phyloP scores from a whole-genome alignment of 2,888 invertebrate species.

The Invenusta paracnida region DNA sequence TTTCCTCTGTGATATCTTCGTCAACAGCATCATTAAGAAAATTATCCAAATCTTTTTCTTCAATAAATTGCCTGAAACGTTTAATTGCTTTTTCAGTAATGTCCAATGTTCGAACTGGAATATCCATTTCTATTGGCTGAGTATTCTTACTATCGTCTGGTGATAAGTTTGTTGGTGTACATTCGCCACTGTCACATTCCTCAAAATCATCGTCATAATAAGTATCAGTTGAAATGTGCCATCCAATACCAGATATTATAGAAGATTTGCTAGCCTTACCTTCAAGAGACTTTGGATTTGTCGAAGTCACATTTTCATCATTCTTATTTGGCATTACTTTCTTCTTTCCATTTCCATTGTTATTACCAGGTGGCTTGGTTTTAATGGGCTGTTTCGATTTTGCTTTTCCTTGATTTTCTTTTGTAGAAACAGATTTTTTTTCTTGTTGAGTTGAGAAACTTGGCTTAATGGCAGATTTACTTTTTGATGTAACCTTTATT shows the following conservation, averaged over 20 bases:
- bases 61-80: not conserved
- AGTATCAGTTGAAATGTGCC: not conserved
- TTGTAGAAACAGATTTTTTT: not conserved
- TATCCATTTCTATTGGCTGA: not conserved
- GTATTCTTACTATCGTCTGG: not conserved
- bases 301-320: too few relatives aligned
- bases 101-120: not conserved
- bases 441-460: not conserved
- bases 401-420: not conserved
- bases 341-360: too few relatives aligned
- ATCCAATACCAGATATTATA: not conserved
- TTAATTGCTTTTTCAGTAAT: not conserved
- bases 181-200: not conserved
- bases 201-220: constrained; percentile 16
- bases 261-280: too few relatives aligned
- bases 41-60: not conserved
- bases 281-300: not conserved
- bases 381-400: not conserved
- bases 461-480: not conserved
- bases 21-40: not conserved
- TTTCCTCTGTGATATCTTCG: not conserved
- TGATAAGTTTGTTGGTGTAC: not conserved
- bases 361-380: not conserved
- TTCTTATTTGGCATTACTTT: too few relatives aligned
- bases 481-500: not conserved